Evolutionary conservation across 2,888 invertebrate genomes (phyloP), one percentile per base, ranked within the genome.

Genomic region (Sphaerophoria rueppellii): DNA sequence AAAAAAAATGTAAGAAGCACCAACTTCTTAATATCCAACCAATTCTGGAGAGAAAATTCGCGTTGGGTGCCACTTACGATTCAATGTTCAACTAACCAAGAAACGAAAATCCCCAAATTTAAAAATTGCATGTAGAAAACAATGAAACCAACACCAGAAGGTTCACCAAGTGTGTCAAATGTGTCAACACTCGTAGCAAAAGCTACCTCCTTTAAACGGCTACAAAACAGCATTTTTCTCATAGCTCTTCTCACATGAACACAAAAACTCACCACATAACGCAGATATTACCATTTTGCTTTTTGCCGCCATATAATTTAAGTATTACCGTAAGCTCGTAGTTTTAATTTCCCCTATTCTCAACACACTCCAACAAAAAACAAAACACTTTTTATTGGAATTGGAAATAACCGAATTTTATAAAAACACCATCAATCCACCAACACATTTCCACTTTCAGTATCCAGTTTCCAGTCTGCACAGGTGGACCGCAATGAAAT

Each of bases 391-490:
- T 7, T 1, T 6, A 14, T 16, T 52, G 52, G 4, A 24, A 52
- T 12, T 24, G 24, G 24, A 7, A 7, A 50, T n/a, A 14, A 16
- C 37, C 37, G 40, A 6, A 63, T 12, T n/a, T 6, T n/a, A 69
- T 58, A 43, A 65, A 14, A 55, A 54, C 7, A 69, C 16, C 37
- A 34, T 16, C 34, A 54, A 34, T 52, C 6, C 43, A 60, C 12
- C 37, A 34, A 72, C 16, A 11, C 2, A 34, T n/a, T 35, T 40
- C 50, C 48, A 48, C 35, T 35, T 40, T 35, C 48, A 48, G 14
- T 34, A 11, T 35, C 24, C 6, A n/a, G n/a, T 52, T 82, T 79
- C 75, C 80, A 81, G 85, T 80, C 85, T 85, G 85, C 85, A 81
- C 81, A 85, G 76, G 85, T 80, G 80, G 81, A 73, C 32, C 63